Conservation (phyloP, 2,888 invertebrate species). For the Pherbina coryleti region DNA sequence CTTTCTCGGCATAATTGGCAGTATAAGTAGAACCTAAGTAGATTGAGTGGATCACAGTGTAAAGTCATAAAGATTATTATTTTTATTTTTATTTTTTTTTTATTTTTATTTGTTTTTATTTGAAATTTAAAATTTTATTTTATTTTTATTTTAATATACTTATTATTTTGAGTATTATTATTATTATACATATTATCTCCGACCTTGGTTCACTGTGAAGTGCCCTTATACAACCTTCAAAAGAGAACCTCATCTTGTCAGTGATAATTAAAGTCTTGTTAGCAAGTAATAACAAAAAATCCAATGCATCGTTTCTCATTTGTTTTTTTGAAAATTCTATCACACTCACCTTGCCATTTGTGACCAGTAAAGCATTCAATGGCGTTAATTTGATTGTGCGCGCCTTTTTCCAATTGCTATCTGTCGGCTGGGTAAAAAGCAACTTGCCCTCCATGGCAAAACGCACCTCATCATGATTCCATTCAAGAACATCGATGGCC, state of each 20-base stretch:
- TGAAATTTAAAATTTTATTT: no score
- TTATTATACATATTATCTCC: no score
- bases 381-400: slow-evolving; percentile 89
- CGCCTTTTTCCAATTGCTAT: slow-evolving; percentile 91
- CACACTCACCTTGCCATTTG: slow-evolving; percentile 85
- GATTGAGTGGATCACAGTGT: no score
- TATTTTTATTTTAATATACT: no score
- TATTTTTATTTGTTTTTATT: no score
- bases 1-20: no score
- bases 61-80: no score
- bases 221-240: neutral
- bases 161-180: no score
- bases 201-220: no score
- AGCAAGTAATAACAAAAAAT: neutral
- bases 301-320: neutral
- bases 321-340: neutral
- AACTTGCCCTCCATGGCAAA: slow-evolving; percentile 92
- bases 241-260: neutral
- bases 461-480: slow-evolving; percentile 93
- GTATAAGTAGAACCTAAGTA: no score
- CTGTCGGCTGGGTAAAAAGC: slow-evolving; percentile 88
- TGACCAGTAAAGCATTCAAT: slow-evolving; percentile 90
- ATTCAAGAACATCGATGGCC: slow-evolving; percentile 92
- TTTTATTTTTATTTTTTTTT: no score
- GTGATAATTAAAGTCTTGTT: slow-evolving; percentile 23